These are phyloP conservation scores for Agapostemon virescens DNA, from an alignment of 2,888 invertebrate genomes.

Conservation along the genomic window DNA sequence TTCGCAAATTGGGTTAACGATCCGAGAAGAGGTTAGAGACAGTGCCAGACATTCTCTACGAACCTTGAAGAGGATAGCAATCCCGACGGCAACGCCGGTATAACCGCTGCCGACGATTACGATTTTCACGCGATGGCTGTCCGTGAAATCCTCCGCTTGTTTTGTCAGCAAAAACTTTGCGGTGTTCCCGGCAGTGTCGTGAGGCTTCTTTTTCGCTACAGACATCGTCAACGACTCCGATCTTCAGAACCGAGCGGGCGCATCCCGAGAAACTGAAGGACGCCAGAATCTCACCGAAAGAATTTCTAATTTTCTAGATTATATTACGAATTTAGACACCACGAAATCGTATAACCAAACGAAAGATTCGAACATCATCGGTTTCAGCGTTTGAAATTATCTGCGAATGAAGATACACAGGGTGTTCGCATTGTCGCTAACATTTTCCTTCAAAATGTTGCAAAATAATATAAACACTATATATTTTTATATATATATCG, in stretches of 20 bases:
- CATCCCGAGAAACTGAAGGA: constrained; percentile 30
- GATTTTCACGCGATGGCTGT: constrained; percentile 73
- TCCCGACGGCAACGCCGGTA: constrained; percentile 73
- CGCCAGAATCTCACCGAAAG: background rate
- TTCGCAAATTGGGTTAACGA: background rate
- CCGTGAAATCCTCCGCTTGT: constrained; percentile 68
- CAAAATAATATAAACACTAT: background rate
- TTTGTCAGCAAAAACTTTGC: constrained; percentile 71
- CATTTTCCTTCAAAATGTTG: background rate
- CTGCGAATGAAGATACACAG: background rate
- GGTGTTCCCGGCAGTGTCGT: constrained; percentile 65
- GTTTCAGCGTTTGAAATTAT: constrained; percentile 31
- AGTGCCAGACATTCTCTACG: constrained; percentile 19
- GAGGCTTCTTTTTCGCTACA: constrained; percentile 55
- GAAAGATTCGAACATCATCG: constrained; percentile 21
- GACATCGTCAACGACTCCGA: constrained; percentile 57
- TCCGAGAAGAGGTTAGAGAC: constrained; percentile 42
- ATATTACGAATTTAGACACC: constrained; percentile 42
- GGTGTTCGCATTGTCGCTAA: background rate
- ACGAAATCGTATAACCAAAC: constrained; percentile 19
- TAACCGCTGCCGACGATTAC: constrained; percentile 73
- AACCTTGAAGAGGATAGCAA: constrained; percentile 75
- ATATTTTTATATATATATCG: background rate
- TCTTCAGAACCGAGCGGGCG: constrained; percentile 12
- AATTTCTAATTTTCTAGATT: background rate